These are phyloP conservation scores for Garra rufa DNA, from an alignment of 2,113 vertebrate species.

Conservation along the genomic window DNA sequence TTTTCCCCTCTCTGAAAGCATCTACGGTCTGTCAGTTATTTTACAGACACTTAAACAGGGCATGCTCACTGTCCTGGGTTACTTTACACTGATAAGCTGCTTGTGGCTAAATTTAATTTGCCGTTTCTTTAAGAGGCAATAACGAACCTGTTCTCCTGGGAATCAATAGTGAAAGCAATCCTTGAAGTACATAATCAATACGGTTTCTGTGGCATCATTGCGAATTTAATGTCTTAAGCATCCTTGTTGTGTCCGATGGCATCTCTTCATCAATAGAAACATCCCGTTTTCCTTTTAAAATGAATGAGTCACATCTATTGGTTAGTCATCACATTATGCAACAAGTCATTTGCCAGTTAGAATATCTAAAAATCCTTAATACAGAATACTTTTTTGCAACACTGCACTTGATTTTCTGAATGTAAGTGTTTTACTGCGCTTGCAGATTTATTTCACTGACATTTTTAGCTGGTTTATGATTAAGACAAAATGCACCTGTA, in stretches of 20 bases:
- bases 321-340: neutral
- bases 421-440: neutral
- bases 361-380: neutral
- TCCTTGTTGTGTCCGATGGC: neutral
- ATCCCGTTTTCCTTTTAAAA: neutral
- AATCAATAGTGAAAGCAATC: neutral
- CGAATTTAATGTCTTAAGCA: neutral
- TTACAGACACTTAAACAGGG: slow-evolving; percentile 54
- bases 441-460: neutral
- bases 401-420: neutral
- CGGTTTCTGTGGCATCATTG: neutral
- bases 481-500: neutral
- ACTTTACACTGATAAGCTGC: neutral
- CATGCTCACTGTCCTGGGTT: neutral
- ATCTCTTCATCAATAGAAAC: neutral
- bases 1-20: slow-evolving; percentile 34
- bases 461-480: neutral
- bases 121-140: neutral
- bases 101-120: neutral
- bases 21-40: slow-evolving; percentile 64
- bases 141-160: neutral
- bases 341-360: neutral
- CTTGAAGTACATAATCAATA: slow-evolving; percentile 8
- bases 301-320: neutral
- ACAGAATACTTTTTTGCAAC: neutral